Conservation (phyloP, 2,797 vertebrate genomes). For the Fringilla coelebs region DNA sequence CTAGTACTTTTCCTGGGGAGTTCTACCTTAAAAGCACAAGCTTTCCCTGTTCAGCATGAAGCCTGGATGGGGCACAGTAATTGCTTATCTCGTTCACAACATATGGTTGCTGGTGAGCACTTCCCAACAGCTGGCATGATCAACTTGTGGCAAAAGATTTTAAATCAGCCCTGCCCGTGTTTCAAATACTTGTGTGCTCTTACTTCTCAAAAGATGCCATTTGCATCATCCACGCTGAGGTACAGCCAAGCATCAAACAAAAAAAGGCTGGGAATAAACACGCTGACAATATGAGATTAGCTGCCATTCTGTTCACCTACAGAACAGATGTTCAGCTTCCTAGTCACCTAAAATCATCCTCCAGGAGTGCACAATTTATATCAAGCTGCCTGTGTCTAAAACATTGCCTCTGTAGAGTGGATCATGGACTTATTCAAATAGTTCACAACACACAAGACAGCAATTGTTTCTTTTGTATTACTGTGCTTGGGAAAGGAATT, state of each 20-base stretch:
- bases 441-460: not conserved
- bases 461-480: not conserved
- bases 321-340: constrained; percentile 69
- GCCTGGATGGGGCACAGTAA: not conserved
- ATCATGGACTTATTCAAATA: not conserved
- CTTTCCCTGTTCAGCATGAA: not conserved
- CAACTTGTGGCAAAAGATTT: constrained; percentile 29
- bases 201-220: constrained; percentile 15
- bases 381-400: not conserved
- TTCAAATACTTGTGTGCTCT: constrained; percentile 12
- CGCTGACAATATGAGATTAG: constrained; percentile 41
- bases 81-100: constrained; percentile 10
- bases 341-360: constrained; percentile 46
- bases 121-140: constrained; percentile 48
- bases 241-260: constrained; percentile 40
- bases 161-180: not conserved
- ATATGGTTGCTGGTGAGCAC: constrained; percentile 21
- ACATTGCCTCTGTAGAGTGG: not conserved
- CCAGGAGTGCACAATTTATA: constrained; percentile 8
- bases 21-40: not conserved
- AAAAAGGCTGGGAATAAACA: constrained; percentile 35
- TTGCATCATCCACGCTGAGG: constrained; percentile 7
- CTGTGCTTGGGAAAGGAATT: not conserved
- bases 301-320: constrained; percentile 59
- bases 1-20: not conserved